Percentiles rank a stretch among this genome's conserved stretches.
These are phyloP conservation scores for Leptestheria dahalacensis DNA, from an alignment of 1,140 invertebrate genomes.

Conservation along the genomic window DNA sequence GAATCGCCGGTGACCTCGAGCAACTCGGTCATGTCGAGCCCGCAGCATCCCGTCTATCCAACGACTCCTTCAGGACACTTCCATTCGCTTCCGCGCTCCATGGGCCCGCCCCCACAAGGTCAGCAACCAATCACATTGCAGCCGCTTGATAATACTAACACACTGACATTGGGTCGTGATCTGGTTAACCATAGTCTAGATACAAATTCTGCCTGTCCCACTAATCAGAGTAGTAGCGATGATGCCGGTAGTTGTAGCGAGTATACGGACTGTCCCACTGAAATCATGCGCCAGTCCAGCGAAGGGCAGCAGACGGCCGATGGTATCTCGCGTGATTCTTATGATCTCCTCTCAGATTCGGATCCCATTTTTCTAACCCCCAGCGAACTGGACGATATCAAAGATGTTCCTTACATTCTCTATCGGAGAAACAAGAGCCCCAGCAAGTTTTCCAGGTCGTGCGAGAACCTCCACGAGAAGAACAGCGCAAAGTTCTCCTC, in stretches of 20 bases:
- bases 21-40: constrained; percentile 9
- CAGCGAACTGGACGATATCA: not conserved
- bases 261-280: constrained; percentile 4
- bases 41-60: constrained; percentile 9
- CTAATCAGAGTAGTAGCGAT: not conserved
- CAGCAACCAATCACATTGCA: not conserved
- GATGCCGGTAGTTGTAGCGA: not conserved
- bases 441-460: constrained; percentile 3
- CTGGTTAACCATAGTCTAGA: not conserved
- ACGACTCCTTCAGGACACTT: constrained; percentile 6
- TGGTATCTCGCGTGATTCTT: not conserved
- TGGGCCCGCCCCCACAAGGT: not conserved
- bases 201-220: not conserved
- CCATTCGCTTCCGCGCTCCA: constrained; percentile 6
- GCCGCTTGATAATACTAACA: not conserved
- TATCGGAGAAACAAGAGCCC: not conserved
- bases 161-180: not conserved
- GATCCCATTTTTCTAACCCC: constrained; percentile 4
- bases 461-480: not conserved
- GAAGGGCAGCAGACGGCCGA: constrained; percentile 4
- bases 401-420: constrained; percentile 9
- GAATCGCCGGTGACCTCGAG: constrained; percentile 11
- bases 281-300: not conserved
- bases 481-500: not conserved
- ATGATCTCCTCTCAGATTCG: constrained; percentile 3